Evolutionary conservation across 2,797 vertebrate species (phyloP), one percentile per base, ranked within the genome.

Genomic region (Phoebastria nigripes): DNA sequence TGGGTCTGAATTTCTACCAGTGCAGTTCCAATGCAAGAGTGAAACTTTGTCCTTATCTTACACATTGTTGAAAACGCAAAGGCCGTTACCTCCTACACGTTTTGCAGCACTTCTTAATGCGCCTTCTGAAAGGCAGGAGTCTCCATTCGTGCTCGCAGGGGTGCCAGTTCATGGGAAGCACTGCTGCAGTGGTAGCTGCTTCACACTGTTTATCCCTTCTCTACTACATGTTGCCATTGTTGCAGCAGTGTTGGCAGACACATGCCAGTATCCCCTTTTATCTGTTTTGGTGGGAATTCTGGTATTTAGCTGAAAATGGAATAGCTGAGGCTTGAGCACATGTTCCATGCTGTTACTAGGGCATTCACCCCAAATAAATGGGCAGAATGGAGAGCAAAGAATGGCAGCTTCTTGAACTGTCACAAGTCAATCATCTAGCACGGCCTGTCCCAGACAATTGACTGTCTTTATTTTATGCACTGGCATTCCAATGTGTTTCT

Each of bases 111-210:
- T 78, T 49, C 33, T 39, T n/a, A 22, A 26, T 0, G 4, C 54
- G 21, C 11, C 8, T 55, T 86, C 63, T 12, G 15, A 39, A 63
- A 59, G 58, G 29, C 29, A 3, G 4, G 8, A 28, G 15, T 82
- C 31, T 52, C 29, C 17, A 1, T 47, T 65, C 0, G 0, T 65
- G 54, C 37, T 91, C 28, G 11, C 1, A 7, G 54, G 35, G 20
- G 5, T 54, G 35, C 46, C 15, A 5, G 14, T 12, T 85, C 33
- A 14, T 5, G 11, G 46, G 39, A 54, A 14, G 42, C 87, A 8
- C 46, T 58, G 66, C 44, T 1, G 0, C 42, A 25, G 8, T 33
- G 35, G 11, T 22, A 65, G 42, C 8, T 14, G 58, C 49, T 78
- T 59, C 49, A 12, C 3, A 1, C 6, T 39, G 1, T 49, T 66